A percentile compares a stretch with the other conserved stretches of the same genome.
phyloP scores from a whole-genome alignment of 2,888 invertebrate genomes.

The Microctonus hyperodae region DNA sequence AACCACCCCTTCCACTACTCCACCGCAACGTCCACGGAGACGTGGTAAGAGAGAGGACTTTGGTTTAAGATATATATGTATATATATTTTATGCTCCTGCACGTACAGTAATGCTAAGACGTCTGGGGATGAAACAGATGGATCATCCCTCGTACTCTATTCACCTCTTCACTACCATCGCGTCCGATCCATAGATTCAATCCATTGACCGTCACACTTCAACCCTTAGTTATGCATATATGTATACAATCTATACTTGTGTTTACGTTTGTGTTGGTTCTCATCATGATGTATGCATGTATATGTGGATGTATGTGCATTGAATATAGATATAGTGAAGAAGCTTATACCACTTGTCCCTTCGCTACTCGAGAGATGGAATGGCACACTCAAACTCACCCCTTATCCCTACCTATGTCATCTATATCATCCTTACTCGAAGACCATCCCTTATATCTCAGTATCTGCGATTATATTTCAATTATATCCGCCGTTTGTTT shows the following conservation, averaged over 20 bases:
- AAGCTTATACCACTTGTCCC: slow-evolving; percentile 14
- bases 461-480: slow-evolving; percentile 44
- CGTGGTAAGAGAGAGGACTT: slow-evolving; percentile 7
- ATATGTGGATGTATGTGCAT: neutral
- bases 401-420: slow-evolving; percentile 11
- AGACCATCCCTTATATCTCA: slow-evolving; percentile 20
- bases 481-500: slow-evolving; percentile 44
- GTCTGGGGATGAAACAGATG: slow-evolving; percentile 27
- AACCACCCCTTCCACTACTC: neutral
- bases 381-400: slow-evolving; percentile 21
- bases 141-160: slow-evolving; percentile 26
- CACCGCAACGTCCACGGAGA: neutral
- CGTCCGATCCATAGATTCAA: slow-evolving; percentile 20
- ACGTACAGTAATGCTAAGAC: slow-evolving; percentile 35
- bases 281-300: no score
- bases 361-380: slow-evolving; percentile 23
- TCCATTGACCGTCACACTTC: slow-evolving; percentile 29
- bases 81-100: slow-evolving; percentile 36
- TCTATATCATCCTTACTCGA: neutral
- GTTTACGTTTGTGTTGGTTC: neutral
- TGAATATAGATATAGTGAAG: slow-evolving; percentile 6
- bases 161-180: neutral
- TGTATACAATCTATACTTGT: neutral
- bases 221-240: neutral
- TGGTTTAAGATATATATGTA: slow-evolving; percentile 20